Evolutionary conservation across 2,888 invertebrate genomes (phyloP).

Genomic region (Ferdinandea cuprea): DNA sequence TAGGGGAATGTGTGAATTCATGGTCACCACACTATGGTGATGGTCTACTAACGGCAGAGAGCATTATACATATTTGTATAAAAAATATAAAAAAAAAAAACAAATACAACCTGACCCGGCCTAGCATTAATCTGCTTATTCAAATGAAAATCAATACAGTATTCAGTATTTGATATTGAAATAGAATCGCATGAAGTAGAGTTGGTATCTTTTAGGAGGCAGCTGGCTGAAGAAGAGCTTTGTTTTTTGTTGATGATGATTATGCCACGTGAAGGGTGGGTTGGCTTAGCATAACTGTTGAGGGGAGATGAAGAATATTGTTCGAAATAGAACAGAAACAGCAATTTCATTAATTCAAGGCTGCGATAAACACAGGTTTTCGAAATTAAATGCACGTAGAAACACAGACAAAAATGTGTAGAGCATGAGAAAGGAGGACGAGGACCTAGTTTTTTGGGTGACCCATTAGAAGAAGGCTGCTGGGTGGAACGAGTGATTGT

Average conservation of each 20-base stretch:
- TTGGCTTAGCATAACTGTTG: no score
- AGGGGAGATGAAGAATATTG: conserved; percentile 5
- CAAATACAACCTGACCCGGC: neutral
- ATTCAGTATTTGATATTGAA: conserved; percentile 34
- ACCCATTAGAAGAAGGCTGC: conserved; percentile 32
- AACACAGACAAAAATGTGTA: conserved; percentile 1
- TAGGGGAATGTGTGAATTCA: conserved; percentile 40
- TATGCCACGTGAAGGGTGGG: neutral
- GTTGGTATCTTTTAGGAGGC: neutral
- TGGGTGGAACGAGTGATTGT: conserved; percentile 27
- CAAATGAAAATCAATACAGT: conserved; percentile 54
- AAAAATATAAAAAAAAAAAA: neutral
- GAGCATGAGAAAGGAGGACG: neutral
- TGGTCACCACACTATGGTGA: conserved; percentile 44
- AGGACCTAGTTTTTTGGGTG: conserved; percentile 56
- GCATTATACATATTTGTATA: conserved; percentile 27
- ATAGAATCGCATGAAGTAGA: conserved; percentile 30
- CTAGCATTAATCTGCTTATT: conserved; percentile 40
- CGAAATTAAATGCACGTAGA: conserved; percentile 62
- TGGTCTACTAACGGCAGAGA: conserved; percentile 20
- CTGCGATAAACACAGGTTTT: conserved; percentile 57
- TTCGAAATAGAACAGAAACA: conserved; percentile 35
- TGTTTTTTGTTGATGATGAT: neutral
- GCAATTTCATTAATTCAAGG: conserved; percentile 68
- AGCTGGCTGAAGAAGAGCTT: no score